Conservation (phyloP, 2,888 invertebrate species). For the Iphiclides podalirius region DNA sequence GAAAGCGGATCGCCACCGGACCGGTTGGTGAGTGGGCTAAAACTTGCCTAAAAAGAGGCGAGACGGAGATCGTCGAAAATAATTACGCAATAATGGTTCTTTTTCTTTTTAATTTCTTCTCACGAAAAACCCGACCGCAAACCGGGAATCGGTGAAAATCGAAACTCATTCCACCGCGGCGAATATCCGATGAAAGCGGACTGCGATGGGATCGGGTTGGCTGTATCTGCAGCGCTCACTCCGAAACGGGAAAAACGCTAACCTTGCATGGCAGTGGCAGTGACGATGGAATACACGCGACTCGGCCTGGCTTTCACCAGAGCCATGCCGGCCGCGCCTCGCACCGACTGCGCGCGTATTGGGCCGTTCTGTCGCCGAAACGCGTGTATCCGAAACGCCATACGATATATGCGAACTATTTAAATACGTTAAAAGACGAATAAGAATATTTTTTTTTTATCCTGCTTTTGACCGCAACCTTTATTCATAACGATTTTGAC, state of each 20-base stretch:
- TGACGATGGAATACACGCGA: conserved; percentile 48
- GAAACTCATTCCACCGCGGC: conserved; percentile 55
- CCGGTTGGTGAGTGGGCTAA: conserved; percentile 53
- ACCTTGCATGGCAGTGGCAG: conserved; percentile 62
- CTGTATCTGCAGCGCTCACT: conserved; percentile 49
- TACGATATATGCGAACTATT: too few relatives aligned
- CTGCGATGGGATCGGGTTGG: conserved; percentile 28
- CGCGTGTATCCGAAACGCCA: too few relatives aligned
- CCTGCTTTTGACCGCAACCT: too few relatives aligned
- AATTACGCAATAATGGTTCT: too few relatives aligned
- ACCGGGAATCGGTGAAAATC: conserved; percentile 40
- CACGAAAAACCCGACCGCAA: neutral
- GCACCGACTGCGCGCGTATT: conserved; percentile 19
- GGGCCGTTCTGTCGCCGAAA: too few relatives aligned
- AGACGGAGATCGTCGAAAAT: too few relatives aligned
- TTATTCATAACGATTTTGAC: too few relatives aligned
- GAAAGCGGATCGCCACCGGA: conserved; percentile 70
- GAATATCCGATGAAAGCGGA: conserved; percentile 67
- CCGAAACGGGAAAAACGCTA: conserved; percentile 74
- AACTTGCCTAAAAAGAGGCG: conserved; percentile 46
- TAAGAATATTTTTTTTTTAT: too few relatives aligned
- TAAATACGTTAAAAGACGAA: neutral
- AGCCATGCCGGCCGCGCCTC: conserved; percentile 38
- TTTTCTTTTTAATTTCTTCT: too few relatives aligned
- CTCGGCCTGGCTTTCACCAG: conserved; percentile 67